These are phyloP conservation scores for Glareola pratincola DNA, from an alignment of 2,113 vertebrate genomes.

Conservation along the genomic window DNA sequence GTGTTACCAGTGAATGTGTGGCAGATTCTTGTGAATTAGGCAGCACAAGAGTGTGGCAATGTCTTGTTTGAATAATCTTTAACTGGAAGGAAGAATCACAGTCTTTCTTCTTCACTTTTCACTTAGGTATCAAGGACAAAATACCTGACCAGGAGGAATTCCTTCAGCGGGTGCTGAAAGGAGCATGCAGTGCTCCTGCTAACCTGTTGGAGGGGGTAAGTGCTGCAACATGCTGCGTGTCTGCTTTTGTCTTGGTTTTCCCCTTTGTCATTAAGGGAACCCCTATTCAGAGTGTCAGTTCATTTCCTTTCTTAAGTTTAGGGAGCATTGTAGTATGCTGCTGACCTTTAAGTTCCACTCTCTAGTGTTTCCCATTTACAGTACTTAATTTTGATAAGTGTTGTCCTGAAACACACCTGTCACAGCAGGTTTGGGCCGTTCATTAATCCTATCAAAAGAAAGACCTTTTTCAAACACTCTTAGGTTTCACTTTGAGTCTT, in stretches of 20 bases:
- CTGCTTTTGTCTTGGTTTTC: neutral
- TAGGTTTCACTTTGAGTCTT: neutral
- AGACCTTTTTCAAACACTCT: neutral
- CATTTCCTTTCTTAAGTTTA: neutral
- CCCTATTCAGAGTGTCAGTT: neutral
- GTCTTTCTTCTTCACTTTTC: neutral
- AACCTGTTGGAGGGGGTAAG: conserved; percentile 92
- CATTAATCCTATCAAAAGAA: neutral
- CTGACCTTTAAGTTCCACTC: neutral
- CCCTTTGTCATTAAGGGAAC: neutral
- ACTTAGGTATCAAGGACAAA: conserved; percentile 88
- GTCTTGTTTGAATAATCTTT: neutral
- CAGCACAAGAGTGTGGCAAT: neutral
- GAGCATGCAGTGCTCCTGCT: conserved; percentile 87
- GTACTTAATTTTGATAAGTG: neutral
- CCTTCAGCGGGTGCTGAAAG: conserved; percentile 82
- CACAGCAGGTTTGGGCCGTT: neutral
- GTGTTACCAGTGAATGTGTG: neutral
- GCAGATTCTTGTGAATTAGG: neutral
- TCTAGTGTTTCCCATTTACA: neutral
- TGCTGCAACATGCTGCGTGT: neutral
- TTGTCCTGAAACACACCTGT: neutral
- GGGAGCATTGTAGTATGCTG: neutral
- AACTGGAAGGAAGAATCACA: neutral
- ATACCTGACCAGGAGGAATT: conserved; percentile 86